Conservation (phyloP, 1,140 invertebrate species). For the Rhynchophorus ferrugineus region DNA sequence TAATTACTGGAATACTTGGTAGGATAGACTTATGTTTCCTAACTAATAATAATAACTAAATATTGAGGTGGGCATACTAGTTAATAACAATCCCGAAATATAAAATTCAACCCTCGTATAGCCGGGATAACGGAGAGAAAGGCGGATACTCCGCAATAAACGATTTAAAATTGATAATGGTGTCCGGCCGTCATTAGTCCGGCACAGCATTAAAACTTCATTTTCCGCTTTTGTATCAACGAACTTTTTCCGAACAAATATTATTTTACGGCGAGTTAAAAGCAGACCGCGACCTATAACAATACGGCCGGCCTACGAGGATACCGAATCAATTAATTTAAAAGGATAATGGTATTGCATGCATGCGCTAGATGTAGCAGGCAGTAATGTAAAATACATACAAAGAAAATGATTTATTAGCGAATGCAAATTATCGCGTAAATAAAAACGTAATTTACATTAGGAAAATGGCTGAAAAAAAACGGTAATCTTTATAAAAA, state of each 20-base stretch:
- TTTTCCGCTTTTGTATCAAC: neutral
- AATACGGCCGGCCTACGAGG: neutral
- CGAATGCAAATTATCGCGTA: neutral
- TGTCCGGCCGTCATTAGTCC: no score
- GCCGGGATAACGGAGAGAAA: no score
- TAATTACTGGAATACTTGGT: no score
- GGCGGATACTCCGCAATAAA: no score
- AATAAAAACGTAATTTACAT: neutral
- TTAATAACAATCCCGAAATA: no score
- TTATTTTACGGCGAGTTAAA: neutral
- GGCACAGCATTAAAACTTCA: no score
- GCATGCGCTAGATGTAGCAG: conserved; percentile 2
- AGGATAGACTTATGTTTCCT: no score
- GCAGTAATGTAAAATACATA: neutral
- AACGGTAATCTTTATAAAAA: neutral
- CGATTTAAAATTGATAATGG: no score
- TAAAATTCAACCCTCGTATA: no score
- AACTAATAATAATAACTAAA: no score
- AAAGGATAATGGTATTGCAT: conserved; percentile 10
- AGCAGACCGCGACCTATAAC: conserved; percentile 1
- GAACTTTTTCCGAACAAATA: no score
- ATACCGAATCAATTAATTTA: conserved; percentile 9
- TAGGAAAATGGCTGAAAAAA: neutral
- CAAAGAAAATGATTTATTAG: neutral
- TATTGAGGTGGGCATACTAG: no score